Conservation (phyloP, 2,888 invertebrate species). For the Nyleta sp. region DNA sequence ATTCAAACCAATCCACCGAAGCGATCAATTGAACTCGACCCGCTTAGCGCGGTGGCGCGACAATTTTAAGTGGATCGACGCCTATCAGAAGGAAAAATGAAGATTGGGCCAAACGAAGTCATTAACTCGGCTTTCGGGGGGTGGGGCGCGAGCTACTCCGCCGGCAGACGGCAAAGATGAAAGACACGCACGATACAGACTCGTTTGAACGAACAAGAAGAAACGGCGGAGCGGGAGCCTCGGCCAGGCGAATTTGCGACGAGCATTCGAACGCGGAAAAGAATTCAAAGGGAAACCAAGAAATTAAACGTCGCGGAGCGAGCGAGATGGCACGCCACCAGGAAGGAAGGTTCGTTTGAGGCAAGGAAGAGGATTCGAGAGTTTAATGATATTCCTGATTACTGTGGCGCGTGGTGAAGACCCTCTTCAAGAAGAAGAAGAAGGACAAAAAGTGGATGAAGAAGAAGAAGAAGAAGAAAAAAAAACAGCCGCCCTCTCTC, state of each 20-base stretch:
- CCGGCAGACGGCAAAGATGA: too few relatives aligned
- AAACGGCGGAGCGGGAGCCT: conserved; percentile 32
- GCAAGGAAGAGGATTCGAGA: conserved; percentile 78
- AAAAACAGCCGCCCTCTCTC: conserved; percentile 60
- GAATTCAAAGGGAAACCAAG: conserved; percentile 66
- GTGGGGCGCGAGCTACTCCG: too few relatives aligned
- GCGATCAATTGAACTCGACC: too few relatives aligned
- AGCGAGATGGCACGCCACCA: too few relatives aligned
- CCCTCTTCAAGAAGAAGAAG: conserved; percentile 63
- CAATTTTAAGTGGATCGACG: too few relatives aligned
- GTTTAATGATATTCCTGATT: conserved; percentile 83
- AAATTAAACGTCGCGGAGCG: conserved; percentile 64
- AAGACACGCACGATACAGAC: conserved; percentile 44
- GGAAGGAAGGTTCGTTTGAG: conserved; percentile 62
- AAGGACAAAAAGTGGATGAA: too few relatives aligned
- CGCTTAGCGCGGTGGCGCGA: too few relatives aligned
- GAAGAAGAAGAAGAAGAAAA: too few relatives aligned
- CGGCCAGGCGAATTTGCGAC: conserved; percentile 56
- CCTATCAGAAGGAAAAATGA: too few relatives aligned
- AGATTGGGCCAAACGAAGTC: too few relatives aligned
- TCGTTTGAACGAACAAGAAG: conserved; percentile 44
- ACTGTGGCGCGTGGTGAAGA: conserved; percentile 79
- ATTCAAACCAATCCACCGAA: too few relatives aligned
- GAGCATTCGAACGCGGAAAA: conserved; percentile 57
- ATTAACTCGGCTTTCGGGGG: too few relatives aligned